Base-by-base conservation (phyloP, 2,888 invertebrate species). In the Hypselothyrea guttata region DNA sequence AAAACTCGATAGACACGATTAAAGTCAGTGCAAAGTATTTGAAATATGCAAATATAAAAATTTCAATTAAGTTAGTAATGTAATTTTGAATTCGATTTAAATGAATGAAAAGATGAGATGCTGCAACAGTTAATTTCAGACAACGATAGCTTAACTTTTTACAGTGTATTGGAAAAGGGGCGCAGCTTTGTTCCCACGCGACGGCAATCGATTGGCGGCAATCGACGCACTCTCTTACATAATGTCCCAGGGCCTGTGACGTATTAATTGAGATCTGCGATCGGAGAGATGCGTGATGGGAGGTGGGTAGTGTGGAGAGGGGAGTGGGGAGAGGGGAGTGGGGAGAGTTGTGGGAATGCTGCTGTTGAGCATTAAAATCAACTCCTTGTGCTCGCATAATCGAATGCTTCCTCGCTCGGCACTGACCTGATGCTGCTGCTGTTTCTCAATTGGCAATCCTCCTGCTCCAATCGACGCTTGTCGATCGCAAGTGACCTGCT, bases 401-500 rank as follows among this genome's bases (percentile, higher is more conserved):
- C 38, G 38, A 16, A 9, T 28, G 9, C 5, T 28, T 7, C 7
- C 22, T 7, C 9, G 28, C 28, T 28, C 28, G 3, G 7, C 28
- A 13, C 38, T 35, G 35, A 9, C 11, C 28, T 8, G 35, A 27
- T 45, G 49, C 42, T 56, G 48, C 41, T 22, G 46, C 33, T 37
- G 54, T 42, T 62, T 44, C 30, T 34, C 49, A 55, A 75, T 72
- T 63, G 59, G 49, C 77, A 58, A 62, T 58, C 58, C 61, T 74
- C 66, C 66, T 58, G 53, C 61, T 74, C 66, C 66, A 75, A 74
- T 77, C 73, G 64, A 45, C 59, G 61, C 61, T 64, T 75, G 61
- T 53, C 53, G 73, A 73, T 73, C 68, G 63, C 56, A 79, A 72
- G 59, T 79, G 76, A 76, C 84, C 84, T 63, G 84, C 76, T 84